A percentile compares a stretch with the other conserved stretches of the same genome.
These are phyloP conservation scores for human DNA, from an alignment of 2,113 vertebrate genomes.

Conservation along the genomic window DNA sequence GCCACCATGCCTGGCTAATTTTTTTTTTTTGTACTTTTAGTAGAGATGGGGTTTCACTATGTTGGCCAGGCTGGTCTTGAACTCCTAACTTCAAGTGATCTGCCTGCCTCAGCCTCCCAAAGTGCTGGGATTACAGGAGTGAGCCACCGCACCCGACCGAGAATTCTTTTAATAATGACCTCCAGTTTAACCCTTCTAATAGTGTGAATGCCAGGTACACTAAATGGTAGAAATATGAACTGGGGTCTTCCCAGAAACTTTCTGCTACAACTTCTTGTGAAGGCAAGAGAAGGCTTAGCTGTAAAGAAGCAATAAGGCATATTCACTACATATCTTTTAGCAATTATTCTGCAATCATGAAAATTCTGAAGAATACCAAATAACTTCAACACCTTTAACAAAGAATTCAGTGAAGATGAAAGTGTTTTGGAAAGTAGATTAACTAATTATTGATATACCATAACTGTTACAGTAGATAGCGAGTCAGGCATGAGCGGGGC, in stretches of 20 bases:
- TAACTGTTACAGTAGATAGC: not conserved
- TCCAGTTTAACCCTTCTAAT: not conserved
- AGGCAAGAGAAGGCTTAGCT: not conserved
- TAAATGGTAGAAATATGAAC: not conserved
- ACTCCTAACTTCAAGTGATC: too few species aligned
- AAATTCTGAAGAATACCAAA: not conserved
- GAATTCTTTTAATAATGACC: not conserved
- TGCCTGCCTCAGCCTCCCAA: too few species aligned
- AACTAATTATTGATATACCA: not conserved
- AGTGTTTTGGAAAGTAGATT: not conserved
- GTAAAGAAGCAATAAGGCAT: not conserved
- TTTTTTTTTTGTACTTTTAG: too few species aligned
- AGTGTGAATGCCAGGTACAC: not conserved
- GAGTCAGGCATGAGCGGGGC: too few species aligned
- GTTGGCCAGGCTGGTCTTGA: too few species aligned
- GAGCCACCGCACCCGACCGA: accelerated
- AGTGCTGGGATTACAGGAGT: too few species aligned
- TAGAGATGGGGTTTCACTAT: too few species aligned
- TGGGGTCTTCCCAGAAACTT: not conserved
- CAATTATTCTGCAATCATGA: not conserved
- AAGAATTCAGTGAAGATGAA: not conserved
- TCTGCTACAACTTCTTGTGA: not conserved
- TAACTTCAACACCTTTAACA: not conserved
- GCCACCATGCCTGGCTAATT: too few species aligned
- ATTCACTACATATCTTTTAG: not conserved